Conservation (phyloP, 1,140 invertebrate genomes). For the Brachystomella parvula region DNA sequence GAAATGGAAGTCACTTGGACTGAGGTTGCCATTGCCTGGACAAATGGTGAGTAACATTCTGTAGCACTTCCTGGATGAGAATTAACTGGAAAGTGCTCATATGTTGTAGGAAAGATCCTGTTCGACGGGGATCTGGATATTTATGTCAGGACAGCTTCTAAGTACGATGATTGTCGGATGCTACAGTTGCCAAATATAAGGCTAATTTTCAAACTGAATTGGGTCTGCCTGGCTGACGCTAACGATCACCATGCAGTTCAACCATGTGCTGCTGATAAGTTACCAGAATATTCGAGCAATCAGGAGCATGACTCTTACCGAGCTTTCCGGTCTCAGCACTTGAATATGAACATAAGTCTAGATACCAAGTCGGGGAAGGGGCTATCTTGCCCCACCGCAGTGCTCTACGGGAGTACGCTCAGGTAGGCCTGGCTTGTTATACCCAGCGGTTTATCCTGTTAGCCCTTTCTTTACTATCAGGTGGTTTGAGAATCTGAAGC, state of each 20-base stretch:
- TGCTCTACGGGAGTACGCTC: conserved; percentile 85
- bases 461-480: conserved; percentile 46
- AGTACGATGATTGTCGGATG: conserved; percentile 93
- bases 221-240: conserved; percentile 85
- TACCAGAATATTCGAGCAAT: conserved; percentile 94
- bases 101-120: conserved; percentile 61
- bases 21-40: conserved; percentile 87
- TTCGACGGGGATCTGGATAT: conserved; percentile 78
- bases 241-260: conserved; percentile 94
- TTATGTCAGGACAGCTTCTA: conserved; percentile 90
- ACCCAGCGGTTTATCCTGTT: too few relatives aligned
- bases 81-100: conserved; percentile 14
- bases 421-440: conserved; percentile 40
- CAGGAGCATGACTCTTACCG: conserved; percentile 80
- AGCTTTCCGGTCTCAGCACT: conserved; percentile 87
- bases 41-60: conserved; percentile 59
- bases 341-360: conserved; percentile 78
- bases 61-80: not conserved
- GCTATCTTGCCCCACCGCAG: conserved; percentile 55
- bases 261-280: conserved; percentile 90
- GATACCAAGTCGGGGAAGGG: conserved; percentile 56
- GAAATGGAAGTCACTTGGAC: conserved; percentile 97
- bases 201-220: conserved; percentile 74
- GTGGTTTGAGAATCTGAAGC: conserved; percentile 91
- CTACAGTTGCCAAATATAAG: conserved; percentile 83